These are phyloP conservation scores for Marronus borbonicus DNA, from an alignment of 2,888 invertebrate species.

Conservation along the genomic window DNA sequence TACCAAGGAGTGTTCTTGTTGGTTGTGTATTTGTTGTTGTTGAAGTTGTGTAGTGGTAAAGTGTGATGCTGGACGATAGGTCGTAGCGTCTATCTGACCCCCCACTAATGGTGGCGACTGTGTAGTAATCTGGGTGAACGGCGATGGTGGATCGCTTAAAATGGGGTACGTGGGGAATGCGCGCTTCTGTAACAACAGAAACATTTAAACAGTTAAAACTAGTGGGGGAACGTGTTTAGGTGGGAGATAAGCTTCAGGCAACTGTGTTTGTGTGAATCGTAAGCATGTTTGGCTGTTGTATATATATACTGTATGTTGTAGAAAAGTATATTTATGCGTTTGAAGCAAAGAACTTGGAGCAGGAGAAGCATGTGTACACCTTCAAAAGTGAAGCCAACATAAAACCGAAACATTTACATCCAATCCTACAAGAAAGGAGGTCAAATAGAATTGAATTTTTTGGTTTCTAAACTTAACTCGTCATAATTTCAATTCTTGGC, in stretches of 20 bases:
- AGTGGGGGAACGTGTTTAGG: conserved; percentile 55
- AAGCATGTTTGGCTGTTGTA: neutral
- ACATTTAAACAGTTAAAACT: conserved; percentile 57
- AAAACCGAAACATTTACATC: no score
- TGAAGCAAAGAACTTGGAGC: no score
- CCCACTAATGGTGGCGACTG: conserved; percentile 59
- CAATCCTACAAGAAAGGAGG: no score
- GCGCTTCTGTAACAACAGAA: conserved; percentile 70
- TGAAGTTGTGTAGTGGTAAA: conserved; percentile 54
- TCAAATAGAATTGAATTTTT: no score
- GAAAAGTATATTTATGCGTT: no score
- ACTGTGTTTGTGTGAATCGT: neutral
- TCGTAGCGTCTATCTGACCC: conserved; percentile 69
- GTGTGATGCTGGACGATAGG: conserved; percentile 66
- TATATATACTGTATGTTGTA: neutral
- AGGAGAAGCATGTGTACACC: no score
- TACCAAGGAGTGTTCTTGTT: conserved; percentile 55
- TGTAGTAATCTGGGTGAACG: conserved; percentile 42
- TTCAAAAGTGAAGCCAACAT: no score
- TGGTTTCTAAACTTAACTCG: no score
- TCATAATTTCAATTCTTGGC: no score
- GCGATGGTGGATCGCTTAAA: conserved; percentile 48
- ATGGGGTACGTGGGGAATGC: conserved; percentile 58
- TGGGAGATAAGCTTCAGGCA: conserved; percentile 4
- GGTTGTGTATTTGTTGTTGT: conserved; percentile 53